Base-by-base conservation (phyloP, 2,797 vertebrate genomes). In the Propithecus deckenii region DNA sequence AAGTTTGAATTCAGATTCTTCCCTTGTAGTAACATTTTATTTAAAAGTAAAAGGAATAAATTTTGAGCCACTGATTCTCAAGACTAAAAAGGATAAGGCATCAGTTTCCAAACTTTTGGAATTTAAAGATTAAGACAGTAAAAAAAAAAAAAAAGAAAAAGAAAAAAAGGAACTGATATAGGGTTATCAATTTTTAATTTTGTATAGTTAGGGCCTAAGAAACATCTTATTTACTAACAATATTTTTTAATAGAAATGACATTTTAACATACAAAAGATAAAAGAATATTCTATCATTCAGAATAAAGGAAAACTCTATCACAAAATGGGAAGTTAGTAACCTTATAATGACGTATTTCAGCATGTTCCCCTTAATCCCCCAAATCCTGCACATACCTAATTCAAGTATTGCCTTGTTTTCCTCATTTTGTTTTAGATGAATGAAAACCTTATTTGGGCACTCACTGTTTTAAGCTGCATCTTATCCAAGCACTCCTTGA, bases 241-340 rank as follows among this genome's bases (percentile, higher is more conserved):
- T 32, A 72, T 57, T 65, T 87, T 63, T 48, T 86, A 86, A 80
- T 3, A 43, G 57, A 96, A 94, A 86, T 63, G 48, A 74, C 5
- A 72, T 88, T 89, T 97, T 97, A 92, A 67, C 65, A 78, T 48
- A 46, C 91, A 92, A 81, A 79, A 38, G 7, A 38, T 17, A 43
- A 25, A 46, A 69, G 48, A 84, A 57, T 46, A 38, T 52, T 69
- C 28, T 74, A 46, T 46, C 25, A 18, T 74, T 91, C 18, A 43
- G 65, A 38, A 92, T 63, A 86, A 71, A 69, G 50, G 38, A 89
- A 86, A 65, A 74, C 52, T 48, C 74, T 15, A 20, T 30, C 75
- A 81, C 61, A 55, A 59, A 89, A 63, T 8, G 89, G 59, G 23
- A 81, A 88, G 87, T 57, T 46, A 38, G 69, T 72, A 74, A 32